These are phyloP conservation scores for Ochotona curzoniae DNA, from an alignment of 2,113 vertebrate genomes.

Conservation along the genomic window DNA sequence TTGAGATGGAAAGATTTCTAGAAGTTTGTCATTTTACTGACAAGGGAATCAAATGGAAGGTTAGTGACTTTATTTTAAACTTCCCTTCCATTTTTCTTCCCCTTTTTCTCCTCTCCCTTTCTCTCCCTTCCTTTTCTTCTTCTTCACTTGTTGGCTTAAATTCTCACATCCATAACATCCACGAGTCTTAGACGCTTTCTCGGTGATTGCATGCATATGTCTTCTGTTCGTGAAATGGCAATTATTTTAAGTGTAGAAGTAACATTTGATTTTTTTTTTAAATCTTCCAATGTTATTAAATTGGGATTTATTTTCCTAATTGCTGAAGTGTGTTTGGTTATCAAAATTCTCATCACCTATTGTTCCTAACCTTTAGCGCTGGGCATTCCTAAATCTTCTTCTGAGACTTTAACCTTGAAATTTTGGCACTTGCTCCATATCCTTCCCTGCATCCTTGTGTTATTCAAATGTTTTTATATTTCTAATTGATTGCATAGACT, in stretches of 20 bases:
- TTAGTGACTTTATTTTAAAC: no score
- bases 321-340: neutral
- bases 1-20: neutral
- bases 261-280: neutral
- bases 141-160: neutral
- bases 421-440: neutral
- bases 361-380: neutral
- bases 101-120: no score
- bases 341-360: neutral
- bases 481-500: slow-evolving; percentile 13
- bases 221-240: neutral
- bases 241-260: neutral
- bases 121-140: no score
- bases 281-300: neutral
- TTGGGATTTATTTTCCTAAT: neutral
- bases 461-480: neutral
- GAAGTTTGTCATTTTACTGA: neutral
- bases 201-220: neutral
- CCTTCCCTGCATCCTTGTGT: no score
- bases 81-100: no score
- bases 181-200: neutral
- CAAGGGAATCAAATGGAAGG: neutral
- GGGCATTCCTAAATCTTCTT: neutral
- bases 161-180: neutral
- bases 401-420: neutral